phyloP scores from a whole-genome alignment of 2,113 vertebrate genomes.

The pig (Sus scrofa) region DNA sequence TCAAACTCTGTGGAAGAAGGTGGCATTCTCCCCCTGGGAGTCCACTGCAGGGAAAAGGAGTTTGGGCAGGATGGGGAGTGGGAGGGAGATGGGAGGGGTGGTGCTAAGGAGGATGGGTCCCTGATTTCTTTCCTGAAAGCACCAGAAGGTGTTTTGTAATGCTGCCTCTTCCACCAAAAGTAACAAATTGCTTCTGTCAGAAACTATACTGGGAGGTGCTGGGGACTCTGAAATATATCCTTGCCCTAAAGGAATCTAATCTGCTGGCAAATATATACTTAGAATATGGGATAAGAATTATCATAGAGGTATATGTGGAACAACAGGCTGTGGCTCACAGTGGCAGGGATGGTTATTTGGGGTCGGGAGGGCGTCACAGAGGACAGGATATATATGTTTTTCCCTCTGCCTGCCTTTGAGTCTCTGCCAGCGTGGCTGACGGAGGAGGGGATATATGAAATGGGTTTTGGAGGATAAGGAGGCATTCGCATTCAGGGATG shows the following conservation, averaged over 20 bases:
- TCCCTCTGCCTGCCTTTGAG: not conserved
- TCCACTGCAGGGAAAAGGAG: not conserved
- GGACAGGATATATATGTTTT: not conserved
- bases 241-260: conserved; percentile 11
- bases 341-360: not conserved
- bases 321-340: not conserved
- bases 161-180: not conserved
- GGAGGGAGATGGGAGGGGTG: not conserved
- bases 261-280: not conserved
- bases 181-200: not conserved
- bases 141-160: not conserved
- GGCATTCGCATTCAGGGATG: not conserved
- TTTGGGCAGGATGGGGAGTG: not conserved
- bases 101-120: not conserved
- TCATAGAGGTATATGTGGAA: not conserved
- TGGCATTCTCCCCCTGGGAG: not conserved
- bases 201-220: not conserved
- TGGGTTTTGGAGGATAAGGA: not conserved
- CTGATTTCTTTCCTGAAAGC: not conserved
- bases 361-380: not conserved
- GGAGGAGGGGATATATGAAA: not conserved
- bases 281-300: conserved; percentile 27
- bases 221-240: not conserved
- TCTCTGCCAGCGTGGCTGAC: not conserved
- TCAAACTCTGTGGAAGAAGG: not conserved